Conservation (phyloP, 2,113 vertebrate genomes). For the Megaceryle torquata region DNA sequence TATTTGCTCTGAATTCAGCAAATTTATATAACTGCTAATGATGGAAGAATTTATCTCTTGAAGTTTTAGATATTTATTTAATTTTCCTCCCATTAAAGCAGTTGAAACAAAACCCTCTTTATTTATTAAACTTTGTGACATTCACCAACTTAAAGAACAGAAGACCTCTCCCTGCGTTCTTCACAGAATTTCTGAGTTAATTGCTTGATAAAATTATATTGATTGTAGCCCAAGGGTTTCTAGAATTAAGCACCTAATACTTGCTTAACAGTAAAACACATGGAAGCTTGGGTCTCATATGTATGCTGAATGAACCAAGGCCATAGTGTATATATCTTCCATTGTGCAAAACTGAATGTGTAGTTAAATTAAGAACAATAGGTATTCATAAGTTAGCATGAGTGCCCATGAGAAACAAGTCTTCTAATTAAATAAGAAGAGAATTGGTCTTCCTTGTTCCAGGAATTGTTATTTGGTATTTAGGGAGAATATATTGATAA, state of each 20-base stretch:
- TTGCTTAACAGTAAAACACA: neutral
- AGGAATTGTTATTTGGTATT: conserved; percentile 62
- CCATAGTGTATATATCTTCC: conserved; percentile 14
- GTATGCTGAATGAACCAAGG: neutral
- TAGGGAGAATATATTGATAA: conserved; percentile 12
- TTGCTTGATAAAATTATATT: neutral
- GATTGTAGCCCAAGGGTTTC: neutral
- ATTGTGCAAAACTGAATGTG: conserved; percentile 64
- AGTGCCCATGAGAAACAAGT: conserved; percentile 62
- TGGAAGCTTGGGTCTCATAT: neutral
- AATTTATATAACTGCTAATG: neutral
- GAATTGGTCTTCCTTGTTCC: conserved; percentile 63
- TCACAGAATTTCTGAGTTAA: neutral
- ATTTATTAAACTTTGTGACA: neutral
- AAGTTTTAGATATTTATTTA: neutral
- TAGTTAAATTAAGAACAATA: conserved; percentile 72
- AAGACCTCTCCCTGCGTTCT: neutral
- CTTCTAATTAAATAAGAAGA: conserved; percentile 71
- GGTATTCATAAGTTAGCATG: conserved; percentile 67
- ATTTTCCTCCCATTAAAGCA: neutral
- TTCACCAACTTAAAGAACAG: neutral
- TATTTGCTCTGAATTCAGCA: neutral
- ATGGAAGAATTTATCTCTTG: neutral
- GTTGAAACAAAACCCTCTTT: neutral
- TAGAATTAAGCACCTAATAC: neutral